Conservation (phyloP, 2,797 vertebrate genomes). For the Phalloptychus januarius region DNA sequence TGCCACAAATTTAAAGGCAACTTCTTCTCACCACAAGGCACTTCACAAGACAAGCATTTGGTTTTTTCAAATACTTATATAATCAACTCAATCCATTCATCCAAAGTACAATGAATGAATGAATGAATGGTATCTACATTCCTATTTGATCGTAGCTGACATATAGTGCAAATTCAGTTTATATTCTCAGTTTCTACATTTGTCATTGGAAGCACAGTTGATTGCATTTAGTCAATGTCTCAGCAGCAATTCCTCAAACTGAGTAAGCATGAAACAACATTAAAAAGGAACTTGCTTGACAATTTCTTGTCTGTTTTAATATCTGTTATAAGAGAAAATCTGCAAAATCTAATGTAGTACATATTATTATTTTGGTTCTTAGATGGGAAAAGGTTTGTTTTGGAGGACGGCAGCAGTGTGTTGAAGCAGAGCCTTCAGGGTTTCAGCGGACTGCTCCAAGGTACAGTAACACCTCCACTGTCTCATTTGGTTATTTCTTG, state of each 20-base stretch:
- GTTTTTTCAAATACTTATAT: background rate
- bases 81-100: background rate
- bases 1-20: background rate
- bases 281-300: background rate
- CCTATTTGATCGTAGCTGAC: background rate
- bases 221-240: background rate
- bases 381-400: slow-evolving; percentile 78
- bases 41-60: background rate
- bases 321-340: background rate
- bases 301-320: background rate
- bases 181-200: background rate
- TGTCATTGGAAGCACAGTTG: background rate
- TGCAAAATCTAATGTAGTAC: background rate
- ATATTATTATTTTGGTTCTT: slow-evolving; percentile 12
- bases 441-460: slow-evolving; percentile 69
- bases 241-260: background rate
- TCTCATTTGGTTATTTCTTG: background rate
- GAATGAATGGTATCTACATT: no score
- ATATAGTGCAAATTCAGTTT: background rate
- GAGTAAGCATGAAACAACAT: background rate
- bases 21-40: background rate
- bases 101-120: background rate
- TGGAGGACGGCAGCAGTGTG: slow-evolving; percentile 54
- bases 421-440: slow-evolving; percentile 62
- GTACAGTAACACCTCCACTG: slow-evolving; percentile 41